These are phyloP conservation scores for Dendroctonus ponderosae DNA, from an alignment of 1,140 invertebrate genomes.

Conservation along the genomic window DNA sequence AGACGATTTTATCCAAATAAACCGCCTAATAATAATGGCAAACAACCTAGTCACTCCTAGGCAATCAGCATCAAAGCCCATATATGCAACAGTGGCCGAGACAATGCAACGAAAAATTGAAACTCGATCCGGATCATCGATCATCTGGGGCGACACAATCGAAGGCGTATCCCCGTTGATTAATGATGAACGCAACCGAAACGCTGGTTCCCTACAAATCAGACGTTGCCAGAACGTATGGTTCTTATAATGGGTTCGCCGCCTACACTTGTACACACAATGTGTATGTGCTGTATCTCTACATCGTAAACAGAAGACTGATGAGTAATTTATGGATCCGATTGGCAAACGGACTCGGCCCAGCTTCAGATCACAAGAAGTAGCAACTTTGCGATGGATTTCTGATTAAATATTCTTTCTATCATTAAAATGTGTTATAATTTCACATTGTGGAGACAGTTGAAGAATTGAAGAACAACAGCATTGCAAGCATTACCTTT, in stretches of 20 bases:
- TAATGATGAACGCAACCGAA: slow-evolving; percentile 7
- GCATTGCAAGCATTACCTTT: too few species aligned
- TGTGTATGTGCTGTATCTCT: slow-evolving; percentile 1
- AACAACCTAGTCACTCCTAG: too few species aligned
- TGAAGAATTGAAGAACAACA: too few species aligned
- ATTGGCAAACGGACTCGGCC: too few species aligned
- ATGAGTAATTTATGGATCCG: slow-evolving; percentile 3
- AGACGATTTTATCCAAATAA: too few species aligned
- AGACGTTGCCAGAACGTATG: slow-evolving; percentile 37
- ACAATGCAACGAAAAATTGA: slow-evolving; percentile 38
- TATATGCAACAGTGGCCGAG: slow-evolving; percentile 27
- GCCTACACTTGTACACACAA: slow-evolving; percentile 36
- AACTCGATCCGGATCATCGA: slow-evolving; percentile 35
- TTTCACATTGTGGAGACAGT: too few species aligned
- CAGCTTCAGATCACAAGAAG: too few species aligned
- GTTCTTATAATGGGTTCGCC: slow-evolving; percentile 39
- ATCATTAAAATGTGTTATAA: too few species aligned
- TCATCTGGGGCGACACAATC: slow-evolving; percentile 32
- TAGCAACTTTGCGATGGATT: too few species aligned
- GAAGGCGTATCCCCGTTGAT: slow-evolving; percentile 30
- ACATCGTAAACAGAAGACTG: neutral
- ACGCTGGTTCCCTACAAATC: slow-evolving; percentile 35
- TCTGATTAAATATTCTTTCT: too few species aligned
- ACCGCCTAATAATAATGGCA: too few species aligned
- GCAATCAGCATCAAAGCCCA: neutral